These are phyloP conservation scores for Venturia canescens DNA, from an alignment of 1,140 invertebrate genomes.

Conservation along the genomic window DNA sequence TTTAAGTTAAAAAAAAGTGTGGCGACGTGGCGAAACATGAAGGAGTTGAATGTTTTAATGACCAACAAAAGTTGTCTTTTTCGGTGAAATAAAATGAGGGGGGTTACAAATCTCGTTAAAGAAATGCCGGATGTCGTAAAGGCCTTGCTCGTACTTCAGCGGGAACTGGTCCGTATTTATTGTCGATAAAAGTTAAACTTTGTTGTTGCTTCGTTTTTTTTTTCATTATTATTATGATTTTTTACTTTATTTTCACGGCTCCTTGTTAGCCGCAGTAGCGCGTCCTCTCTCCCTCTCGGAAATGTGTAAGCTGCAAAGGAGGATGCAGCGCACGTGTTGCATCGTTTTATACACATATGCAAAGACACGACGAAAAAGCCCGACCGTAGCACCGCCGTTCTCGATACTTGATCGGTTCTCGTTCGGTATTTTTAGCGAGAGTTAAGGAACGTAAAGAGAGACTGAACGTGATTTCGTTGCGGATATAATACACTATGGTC, in stretches of 20 bases:
- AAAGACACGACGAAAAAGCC: conserved; percentile 23
- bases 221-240: no score
- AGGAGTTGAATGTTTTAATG: background rate
- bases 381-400: conserved; percentile 47
- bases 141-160: background rate
- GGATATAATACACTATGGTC: conserved; percentile 43
- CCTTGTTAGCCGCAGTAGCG: background rate
- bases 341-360: background rate
- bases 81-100: background rate
- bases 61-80: background rate
- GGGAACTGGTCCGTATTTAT: conserved; percentile 1
- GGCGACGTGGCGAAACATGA: background rate
- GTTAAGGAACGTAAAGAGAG: conserved; percentile 37
- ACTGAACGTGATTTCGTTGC: conserved; percentile 48
- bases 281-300: background rate
- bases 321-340: conserved; percentile 25
- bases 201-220: background rate
- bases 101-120: background rate
- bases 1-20: background rate
- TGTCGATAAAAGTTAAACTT: background rate
- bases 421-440: conserved; percentile 67
- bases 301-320: background rate
- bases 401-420: conserved; percentile 64
- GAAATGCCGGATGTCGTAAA: conserved; percentile 25
- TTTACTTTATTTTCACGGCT: background rate